Percentiles rank a stretch among this genome's conserved stretches.
Conservation (phyloP, 2,888 invertebrate species). For the Tipula helvola region DNA sequence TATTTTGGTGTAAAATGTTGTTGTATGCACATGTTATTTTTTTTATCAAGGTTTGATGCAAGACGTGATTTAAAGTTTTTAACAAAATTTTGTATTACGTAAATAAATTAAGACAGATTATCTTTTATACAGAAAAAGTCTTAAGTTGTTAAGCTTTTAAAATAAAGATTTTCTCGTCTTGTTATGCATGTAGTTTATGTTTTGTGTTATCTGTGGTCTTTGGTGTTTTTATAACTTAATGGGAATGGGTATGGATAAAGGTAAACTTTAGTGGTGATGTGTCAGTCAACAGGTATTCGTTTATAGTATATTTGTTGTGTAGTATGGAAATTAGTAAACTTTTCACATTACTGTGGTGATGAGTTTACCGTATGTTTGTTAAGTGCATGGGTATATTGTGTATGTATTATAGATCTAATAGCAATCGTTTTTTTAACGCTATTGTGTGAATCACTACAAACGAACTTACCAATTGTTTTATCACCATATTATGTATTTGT, state of each 20-base stretch:
- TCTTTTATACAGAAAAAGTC: background rate
- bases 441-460: too few relatives aligned
- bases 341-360: background rate
- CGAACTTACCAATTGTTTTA: too few relatives aligned
- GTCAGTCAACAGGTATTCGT: background rate
- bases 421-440: too few relatives aligned
- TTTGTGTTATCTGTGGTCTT: background rate
- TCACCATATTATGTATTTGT: too few relatives aligned
- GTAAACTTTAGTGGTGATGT: background rate
- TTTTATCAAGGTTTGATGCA: background rate
- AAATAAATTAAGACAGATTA: background rate
- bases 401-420: background rate
- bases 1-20: background rate
- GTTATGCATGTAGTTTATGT: background rate
- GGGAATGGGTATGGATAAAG: too few relatives aligned
- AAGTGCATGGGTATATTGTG: background rate
- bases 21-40: background rate
- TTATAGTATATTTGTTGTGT: background rate
- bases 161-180: background rate
- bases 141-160: background rate
- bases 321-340: background rate
- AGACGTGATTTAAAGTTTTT: background rate
- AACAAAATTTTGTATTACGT: background rate
- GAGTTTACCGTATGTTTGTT: background rate
- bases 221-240: background rate